Evolutionary conservation across 1,140 invertebrate genomes (phyloP).

Genomic region (Asbolus verrucosus): DNA sequence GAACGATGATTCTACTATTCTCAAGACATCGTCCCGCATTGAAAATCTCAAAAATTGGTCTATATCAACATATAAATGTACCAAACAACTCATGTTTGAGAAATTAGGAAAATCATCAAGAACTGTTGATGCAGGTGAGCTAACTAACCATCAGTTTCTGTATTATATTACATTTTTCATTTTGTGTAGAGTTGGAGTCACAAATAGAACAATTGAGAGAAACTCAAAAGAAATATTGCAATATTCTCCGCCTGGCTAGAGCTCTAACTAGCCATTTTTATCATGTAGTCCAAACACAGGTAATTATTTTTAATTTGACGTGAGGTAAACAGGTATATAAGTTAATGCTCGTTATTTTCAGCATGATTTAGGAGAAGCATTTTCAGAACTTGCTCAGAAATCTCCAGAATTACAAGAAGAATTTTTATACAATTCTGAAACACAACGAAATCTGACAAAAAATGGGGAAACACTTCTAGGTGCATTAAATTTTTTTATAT

Average conservation of each 20-base stretch:
- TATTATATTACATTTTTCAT: slow-evolving; percentile 15
- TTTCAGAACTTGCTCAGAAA: slow-evolving; percentile 94
- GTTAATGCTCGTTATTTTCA: no score
- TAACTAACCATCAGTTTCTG: background rate
- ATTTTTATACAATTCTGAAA: slow-evolving; percentile 96
- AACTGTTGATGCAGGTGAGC: slow-evolving; percentile 86
- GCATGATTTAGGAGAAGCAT: slow-evolving; percentile 88
- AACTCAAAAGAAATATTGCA: slow-evolving; percentile 94
- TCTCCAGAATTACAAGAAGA: slow-evolving; percentile 95
- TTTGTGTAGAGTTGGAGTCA: slow-evolving; percentile 83
- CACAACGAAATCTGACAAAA: slow-evolving; percentile 91
- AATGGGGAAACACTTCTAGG: slow-evolving; percentile 93
- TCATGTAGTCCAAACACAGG: slow-evolving; percentile 89
- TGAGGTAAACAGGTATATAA: no score
- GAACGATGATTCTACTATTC: slow-evolving; percentile 72
- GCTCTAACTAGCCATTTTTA: slow-evolving; percentile 89
- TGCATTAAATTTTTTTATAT: slow-evolving; percentile 96
- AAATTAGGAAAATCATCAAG: slow-evolving; percentile 93
- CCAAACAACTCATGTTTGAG: slow-evolving; percentile 94
- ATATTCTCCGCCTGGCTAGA: slow-evolving; percentile 86
- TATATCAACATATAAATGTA: slow-evolving; percentile 97
- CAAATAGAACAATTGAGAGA: slow-evolving; percentile 93
- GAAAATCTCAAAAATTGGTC: slow-evolving; percentile 96
- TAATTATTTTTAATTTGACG: no score
- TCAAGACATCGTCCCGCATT: slow-evolving; percentile 80